Evolutionary conservation across 2,113 vertebrate genomes (phyloP).

Genomic region (Prunella himalayana): DNA sequence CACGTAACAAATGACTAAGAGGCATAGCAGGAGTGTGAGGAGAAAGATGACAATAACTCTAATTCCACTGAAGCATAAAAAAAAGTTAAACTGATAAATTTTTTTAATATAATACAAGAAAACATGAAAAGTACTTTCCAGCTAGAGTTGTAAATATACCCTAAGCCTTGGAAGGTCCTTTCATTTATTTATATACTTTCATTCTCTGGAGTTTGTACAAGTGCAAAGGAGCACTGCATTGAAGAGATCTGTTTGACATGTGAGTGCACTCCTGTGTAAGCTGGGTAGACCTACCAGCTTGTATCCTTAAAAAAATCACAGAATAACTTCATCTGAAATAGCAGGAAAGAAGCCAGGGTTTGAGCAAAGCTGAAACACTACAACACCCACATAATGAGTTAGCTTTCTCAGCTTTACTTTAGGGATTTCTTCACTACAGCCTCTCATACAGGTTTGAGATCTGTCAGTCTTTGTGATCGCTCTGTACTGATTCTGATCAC

Average conservation of each 20-base stretch:
- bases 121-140: slow-evolving; percentile 3
- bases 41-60: slow-evolving; percentile 17
- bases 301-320: background rate
- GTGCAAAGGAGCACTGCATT: background rate
- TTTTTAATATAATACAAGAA: slow-evolving; percentile 28
- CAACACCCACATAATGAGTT: background rate
- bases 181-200: background rate
- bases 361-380: background rate
- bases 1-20: slow-evolving; percentile 13
- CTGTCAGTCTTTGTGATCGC: background rate
- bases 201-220: background rate
- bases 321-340: background rate
- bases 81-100: slow-evolving; percentile 8
- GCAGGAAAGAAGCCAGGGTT: background rate
- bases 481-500: background rate
- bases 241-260: background rate
- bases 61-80: slow-evolving; percentile 50
- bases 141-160: background rate
- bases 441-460: background rate
- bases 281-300: background rate
- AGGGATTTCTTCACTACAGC: background rate
- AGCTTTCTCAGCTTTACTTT: background rate
- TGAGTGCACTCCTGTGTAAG: background rate
- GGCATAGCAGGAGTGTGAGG: slow-evolving; percentile 6
- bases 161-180: background rate